These are phyloP conservation scores for Maccullochella peelii DNA, from an alignment of 2,113 vertebrate species.

Conservation along the genomic window DNA sequence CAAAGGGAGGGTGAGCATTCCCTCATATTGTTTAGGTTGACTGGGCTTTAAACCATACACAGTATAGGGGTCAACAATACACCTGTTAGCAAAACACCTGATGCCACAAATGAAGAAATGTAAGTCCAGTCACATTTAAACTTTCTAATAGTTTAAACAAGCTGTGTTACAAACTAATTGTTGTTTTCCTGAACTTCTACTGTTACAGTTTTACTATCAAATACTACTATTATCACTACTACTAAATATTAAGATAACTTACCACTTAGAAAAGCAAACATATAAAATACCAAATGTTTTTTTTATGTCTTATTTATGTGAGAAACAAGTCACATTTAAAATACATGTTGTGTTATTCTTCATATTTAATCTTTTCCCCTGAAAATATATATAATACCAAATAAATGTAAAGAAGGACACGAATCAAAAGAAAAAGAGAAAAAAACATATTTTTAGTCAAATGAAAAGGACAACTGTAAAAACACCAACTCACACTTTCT, in stretches of 20 bases:
- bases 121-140: not conserved
- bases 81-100: not conserved
- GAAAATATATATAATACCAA: not conserved
- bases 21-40: not conserved
- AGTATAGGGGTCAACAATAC: not conserved
- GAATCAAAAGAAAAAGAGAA: too few species aligned
- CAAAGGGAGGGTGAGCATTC: not conserved
- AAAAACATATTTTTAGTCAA: not conserved
- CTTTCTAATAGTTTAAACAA: too few species aligned
- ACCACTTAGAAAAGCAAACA: too few species aligned
- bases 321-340: not conserved
- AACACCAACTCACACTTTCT: not conserved
- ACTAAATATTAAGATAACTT: too few species aligned
- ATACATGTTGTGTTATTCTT: not conserved
- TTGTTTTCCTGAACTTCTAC: not conserved
- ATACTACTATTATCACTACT: too few species aligned
- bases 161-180: not conserved
- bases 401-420: not conserved
- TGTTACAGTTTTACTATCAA: too few species aligned
- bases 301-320: not conserved
- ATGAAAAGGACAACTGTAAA: not conserved
- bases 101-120: not conserved
- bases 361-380: not conserved
- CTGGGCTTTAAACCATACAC: not conserved
- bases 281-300: too few species aligned